Percentiles rank a stretch among this genome's conserved stretches.
Conservation (phyloP, 2,113 vertebrate genomes). For the Brevimyrus niger region DNA sequence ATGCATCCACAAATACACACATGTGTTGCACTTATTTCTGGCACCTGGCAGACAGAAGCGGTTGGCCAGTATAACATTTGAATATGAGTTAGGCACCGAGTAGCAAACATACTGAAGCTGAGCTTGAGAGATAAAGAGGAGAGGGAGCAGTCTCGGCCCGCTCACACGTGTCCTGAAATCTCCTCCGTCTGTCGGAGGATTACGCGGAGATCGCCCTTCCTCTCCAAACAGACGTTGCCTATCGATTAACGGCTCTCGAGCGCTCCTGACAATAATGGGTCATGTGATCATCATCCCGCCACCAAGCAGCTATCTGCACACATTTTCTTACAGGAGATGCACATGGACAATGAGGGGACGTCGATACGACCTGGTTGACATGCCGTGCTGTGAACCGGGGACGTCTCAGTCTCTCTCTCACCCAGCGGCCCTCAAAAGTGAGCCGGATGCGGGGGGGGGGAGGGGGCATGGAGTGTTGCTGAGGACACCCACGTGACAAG, state of each 20-base stretch:
- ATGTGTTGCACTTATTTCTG: neutral
- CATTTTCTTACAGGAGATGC: neutral
- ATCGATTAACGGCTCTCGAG: slow-evolving; percentile 62
- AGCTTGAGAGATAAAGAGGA: slow-evolving; percentile 19
- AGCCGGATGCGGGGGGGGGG: slow-evolving; percentile 39
- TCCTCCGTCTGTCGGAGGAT: slow-evolving; percentile 56
- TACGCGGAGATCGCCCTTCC: slow-evolving; percentile 62
- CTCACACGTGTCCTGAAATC: slow-evolving; percentile 41
- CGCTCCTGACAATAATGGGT: slow-evolving; percentile 46
- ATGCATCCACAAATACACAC: neutral
- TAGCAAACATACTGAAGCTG: slow-evolving; percentile 26
- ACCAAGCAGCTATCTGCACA: slow-evolving; percentile 50
- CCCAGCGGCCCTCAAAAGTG: slow-evolving; percentile 55
- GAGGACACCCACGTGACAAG: slow-evolving; percentile 70
- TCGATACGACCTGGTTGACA: neutral
- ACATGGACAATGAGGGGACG: neutral
- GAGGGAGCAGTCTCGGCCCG: slow-evolving; percentile 18
- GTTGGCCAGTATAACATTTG: slow-evolving; percentile 11
- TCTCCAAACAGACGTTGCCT: slow-evolving; percentile 60
- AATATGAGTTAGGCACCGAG: slow-evolving; percentile 20
- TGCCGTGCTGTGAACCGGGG: neutral
- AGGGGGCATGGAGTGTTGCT: too few species aligned
- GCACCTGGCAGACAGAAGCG: neutral
- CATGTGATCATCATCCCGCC: slow-evolving; percentile 56
- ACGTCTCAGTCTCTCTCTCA: neutral